Percentiles rank a stretch among this genome's conserved stretches.
Evolutionary conservation across 2,113 vertebrate genomes (phyloP).

Genomic region (Vidua macroura): DNA sequence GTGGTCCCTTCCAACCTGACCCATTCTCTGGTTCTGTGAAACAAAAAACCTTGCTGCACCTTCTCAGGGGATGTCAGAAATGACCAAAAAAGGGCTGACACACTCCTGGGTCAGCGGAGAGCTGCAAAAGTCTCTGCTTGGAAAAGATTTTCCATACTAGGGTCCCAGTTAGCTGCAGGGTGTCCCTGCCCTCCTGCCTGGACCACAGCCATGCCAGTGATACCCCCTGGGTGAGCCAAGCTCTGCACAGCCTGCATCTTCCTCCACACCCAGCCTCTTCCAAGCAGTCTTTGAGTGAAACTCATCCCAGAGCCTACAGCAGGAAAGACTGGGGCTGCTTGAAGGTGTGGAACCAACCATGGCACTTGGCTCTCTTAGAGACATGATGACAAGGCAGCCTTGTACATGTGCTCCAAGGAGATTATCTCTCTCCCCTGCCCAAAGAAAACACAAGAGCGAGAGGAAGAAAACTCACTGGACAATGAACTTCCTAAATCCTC

Average conservation of each 20-base stretch:
- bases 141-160: neutral
- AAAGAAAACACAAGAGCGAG: accelerated
- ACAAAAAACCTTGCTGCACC: neutral
- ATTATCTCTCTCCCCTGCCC: neutral
- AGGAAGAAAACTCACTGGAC: neutral
- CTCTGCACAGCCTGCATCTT: neutral
- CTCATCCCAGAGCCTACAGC: neutral
- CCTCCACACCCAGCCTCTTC: neutral
- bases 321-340: neutral
- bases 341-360: neutral
- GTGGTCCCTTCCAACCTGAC: neutral
- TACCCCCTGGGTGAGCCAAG: neutral
- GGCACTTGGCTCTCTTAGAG: neutral
- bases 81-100: neutral
- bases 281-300: neutral
- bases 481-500: conserved; percentile 61
- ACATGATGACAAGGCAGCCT: accelerated
- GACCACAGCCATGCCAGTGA: neutral
- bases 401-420: neutral
- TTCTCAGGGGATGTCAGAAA: neutral
- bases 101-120: neutral
- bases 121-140: neutral
- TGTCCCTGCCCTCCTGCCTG: neutral
- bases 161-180: neutral
- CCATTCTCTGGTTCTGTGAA: neutral